A percentile compares a stretch with the other conserved stretches of the same genome.
phyloP scores from a whole-genome alignment of 2,888 invertebrate species.

The Archips xylosteana region DNA sequence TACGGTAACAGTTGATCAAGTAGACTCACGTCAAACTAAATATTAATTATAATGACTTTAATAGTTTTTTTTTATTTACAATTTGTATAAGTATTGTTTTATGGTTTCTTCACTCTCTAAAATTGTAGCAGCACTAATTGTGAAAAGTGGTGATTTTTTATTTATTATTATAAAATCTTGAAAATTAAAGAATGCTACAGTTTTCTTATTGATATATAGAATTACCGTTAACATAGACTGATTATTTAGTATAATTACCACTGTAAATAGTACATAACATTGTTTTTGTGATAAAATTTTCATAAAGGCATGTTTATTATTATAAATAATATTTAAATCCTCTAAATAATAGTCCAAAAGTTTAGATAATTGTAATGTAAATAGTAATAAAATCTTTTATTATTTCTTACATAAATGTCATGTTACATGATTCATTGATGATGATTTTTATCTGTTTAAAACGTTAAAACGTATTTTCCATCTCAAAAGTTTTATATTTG shows the following conservation, averaged over 20 bases:
- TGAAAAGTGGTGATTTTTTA: neutral
- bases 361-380: constrained; percentile 24
- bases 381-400: constrained; percentile 15
- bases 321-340: constrained; percentile 47
- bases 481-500: neutral
- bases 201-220: constrained; percentile 34
- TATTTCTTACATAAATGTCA: neutral
- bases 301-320: constrained; percentile 49
- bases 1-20: too few relatives aligned
- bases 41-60: too few relatives aligned
- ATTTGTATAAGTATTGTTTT: too few relatives aligned
- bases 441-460: neutral
- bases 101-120: neutral
- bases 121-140: too few relatives aligned
- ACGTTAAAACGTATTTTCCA: neutral
- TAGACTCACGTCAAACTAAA: too few relatives aligned
- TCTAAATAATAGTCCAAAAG: constrained; percentile 29
- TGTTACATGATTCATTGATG: neutral
- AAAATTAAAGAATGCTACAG: neutral
- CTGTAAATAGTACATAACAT: constrained; percentile 57
- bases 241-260: constrained; percentile 68
- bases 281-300: constrained; percentile 36
- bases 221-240: constrained; percentile 76
- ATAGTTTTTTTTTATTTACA: too few relatives aligned
- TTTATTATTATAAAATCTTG: neutral